phyloP scores from a whole-genome alignment of 1,140 invertebrate species.

The Helicoverpa zea region DNA sequence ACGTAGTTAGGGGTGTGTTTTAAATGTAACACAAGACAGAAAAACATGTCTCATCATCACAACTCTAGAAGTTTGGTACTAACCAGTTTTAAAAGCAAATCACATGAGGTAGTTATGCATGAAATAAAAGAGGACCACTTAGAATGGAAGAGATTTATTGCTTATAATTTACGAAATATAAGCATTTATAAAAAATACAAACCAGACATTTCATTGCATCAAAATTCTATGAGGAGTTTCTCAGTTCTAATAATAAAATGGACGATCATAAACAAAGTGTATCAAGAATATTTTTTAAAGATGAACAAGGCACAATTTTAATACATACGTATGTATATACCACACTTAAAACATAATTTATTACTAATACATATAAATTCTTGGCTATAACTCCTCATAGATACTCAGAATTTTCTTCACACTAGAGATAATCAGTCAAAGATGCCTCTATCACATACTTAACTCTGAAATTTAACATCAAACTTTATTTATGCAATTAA shows the following conservation, averaged over 20 bases:
- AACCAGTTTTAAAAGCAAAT: too few species aligned
- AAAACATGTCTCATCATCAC: too few species aligned
- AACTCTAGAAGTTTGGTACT: too few species aligned
- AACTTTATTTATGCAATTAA: constrained; percentile 21
- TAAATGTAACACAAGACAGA: too few species aligned
- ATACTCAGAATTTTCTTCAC: constrained; percentile 59
- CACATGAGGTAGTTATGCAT: neutral
- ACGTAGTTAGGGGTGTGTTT: too few species aligned
- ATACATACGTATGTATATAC: constrained; percentile 27
- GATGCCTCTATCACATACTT: constrained; percentile 50
- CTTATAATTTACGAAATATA: constrained; percentile 61
- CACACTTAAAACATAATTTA: constrained; percentile 36
- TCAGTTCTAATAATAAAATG: constrained; percentile 21
- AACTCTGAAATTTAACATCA: constrained; percentile 53
- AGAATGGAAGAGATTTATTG: constrained; percentile 73
- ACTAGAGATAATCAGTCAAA: constrained; percentile 37
- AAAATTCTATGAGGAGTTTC: constrained; percentile 70
- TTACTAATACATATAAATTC: constrained; percentile 48
- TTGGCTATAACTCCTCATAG: constrained; percentile 62
- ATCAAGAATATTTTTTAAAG: constrained; percentile 20
- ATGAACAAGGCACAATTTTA: constrained; percentile 69
- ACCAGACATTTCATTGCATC: constrained; percentile 62
- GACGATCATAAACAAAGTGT: neutral
- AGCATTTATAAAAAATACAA: constrained; percentile 72
- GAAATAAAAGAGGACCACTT: constrained; percentile 42